Evolutionary conservation across 2,888 invertebrate species (phyloP), one percentile per base, ranked within the genome.

Genomic region (Stratiomys singularior): DNA sequence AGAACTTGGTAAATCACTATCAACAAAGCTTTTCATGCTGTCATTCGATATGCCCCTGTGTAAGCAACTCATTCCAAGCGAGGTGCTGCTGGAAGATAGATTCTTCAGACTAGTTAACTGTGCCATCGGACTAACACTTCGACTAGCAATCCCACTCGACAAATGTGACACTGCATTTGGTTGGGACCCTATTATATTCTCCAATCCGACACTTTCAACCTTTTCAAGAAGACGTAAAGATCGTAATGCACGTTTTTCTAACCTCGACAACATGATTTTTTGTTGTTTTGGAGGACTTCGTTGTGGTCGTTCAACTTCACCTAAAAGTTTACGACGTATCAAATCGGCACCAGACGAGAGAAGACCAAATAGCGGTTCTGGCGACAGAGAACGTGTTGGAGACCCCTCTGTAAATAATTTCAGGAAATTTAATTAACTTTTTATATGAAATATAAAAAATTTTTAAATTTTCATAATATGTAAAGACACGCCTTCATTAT

Each of bases 81-180:
- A 44, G 18, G 56, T 47, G n/a, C 76, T 37, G 58, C 69, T 63
- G 37, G 78, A 58, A 67, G 79, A 79, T 58, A 89, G 88, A 77
- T 90, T 88, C 85, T 92, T 92, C 18, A 94, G 87, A 82, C 93
- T 94, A 67, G 93, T 93, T 72, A 94, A 85, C 87, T 94, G 94
- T 80, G 93, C 92, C 92, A 95, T 93, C 1, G 94, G 94, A 84
- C 94, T 94, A 79, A 92, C 91, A 78, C 92, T 89, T 5, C 92
- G 89, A 92, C 91, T 88, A 87, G 85, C 86, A 56, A 86, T 86
- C 27, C 86, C 86, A 30, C 84, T 80, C 13, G 91, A 90, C 3
- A 93, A 86, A 44, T 93, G 90, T 15, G 92, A 90, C 7, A 92
- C 89, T 3, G 88, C 88, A 37, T 87, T 90, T 0, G 90, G 89